Evolutionary conservation across 2,797 vertebrate species (phyloP).

Genomic region (Gymnodraco acuticeps): DNA sequence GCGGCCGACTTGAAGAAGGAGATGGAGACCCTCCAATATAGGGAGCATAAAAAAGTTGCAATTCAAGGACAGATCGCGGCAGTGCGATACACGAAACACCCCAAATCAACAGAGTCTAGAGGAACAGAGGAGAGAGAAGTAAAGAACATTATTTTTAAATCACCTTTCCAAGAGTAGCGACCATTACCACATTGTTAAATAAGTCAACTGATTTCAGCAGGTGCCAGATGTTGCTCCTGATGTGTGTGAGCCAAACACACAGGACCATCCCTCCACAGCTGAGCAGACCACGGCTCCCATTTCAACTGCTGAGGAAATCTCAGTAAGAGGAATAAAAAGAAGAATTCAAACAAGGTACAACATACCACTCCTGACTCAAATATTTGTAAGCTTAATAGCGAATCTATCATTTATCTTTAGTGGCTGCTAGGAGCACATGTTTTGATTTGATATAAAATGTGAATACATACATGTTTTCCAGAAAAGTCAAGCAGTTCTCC

Average conservation of each 20-base stretch:
- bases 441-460: not conserved
- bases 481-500: constrained; percentile 58
- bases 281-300: constrained; percentile 5
- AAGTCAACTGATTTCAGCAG: constrained; percentile 44
- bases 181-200: not conserved
- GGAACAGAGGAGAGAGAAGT: constrained; percentile 53
- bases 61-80: constrained; percentile 91
- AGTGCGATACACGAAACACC: constrained; percentile 80
- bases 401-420: not conserved
- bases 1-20: constrained; percentile 85
- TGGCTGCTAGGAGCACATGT: not conserved
- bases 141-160: not conserved
- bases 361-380: not conserved
- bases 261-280: constrained; percentile 1
- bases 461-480: constrained; percentile 42
- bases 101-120: constrained; percentile 19
- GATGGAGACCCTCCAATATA: constrained; percentile 89
- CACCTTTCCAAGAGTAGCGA: not conserved
- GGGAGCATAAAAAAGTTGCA: constrained; percentile 89
- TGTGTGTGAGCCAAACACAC: constrained; percentile 24
- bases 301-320: constrained; percentile 26
- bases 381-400: not conserved
- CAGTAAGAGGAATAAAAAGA: constrained; percentile 55
- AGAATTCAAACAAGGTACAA: constrained; percentile 44
- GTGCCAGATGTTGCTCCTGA: constrained; percentile 14